Conservation (phyloP, 2,113 vertebrate species). For the Corvus hawaiiensis region DNA sequence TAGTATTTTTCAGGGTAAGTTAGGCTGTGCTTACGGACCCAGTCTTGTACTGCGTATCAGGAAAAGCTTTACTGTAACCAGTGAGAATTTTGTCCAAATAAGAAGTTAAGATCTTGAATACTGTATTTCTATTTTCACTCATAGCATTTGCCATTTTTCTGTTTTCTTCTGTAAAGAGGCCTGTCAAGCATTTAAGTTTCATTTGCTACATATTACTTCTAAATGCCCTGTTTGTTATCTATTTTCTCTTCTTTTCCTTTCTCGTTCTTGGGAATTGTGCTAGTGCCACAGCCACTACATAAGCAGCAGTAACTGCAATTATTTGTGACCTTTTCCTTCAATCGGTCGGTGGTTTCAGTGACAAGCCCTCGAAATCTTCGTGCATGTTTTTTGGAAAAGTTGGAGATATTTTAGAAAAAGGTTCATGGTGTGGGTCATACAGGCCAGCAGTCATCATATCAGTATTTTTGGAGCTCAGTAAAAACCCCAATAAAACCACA, state of each 20-base stretch:
- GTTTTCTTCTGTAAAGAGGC: background rate
- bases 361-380: background rate
- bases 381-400: background rate
- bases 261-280: background rate
- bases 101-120: background rate
- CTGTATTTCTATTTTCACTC: background rate
- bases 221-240: background rate
- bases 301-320: background rate
- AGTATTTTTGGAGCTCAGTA: background rate
- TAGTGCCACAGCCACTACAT: background rate
- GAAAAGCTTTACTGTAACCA: background rate
- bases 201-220: background rate
- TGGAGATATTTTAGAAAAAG: background rate
- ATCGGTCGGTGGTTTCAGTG: background rate
- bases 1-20: background rate
- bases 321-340: background rate
- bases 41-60: background rate
- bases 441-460: background rate
- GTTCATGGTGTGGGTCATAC: accelerated
- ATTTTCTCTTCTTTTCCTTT: background rate
- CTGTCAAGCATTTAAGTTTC: background rate
- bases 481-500: background rate
- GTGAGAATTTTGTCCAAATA: background rate
- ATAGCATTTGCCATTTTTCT: background rate
- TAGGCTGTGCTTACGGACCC: background rate